A percentile compares a stretch with the other conserved stretches of the same genome.
phyloP scores from a whole-genome alignment of 2,797 vertebrate species.

The Microcaecilia unicolor region DNA sequence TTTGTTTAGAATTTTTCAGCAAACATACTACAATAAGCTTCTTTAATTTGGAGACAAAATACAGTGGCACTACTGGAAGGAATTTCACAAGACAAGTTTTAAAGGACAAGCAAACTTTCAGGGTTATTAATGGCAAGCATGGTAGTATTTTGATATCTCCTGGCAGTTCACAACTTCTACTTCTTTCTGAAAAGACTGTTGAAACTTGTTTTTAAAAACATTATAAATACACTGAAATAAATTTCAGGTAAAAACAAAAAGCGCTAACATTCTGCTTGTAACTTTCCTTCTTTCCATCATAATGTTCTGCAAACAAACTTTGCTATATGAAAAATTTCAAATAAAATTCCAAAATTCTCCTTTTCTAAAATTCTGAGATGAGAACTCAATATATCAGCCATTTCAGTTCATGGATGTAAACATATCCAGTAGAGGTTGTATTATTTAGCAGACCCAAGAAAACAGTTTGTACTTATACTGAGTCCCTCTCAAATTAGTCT shows the following conservation, averaged over 20 bases:
- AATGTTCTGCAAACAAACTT: constrained; percentile 51
- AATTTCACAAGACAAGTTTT: constrained; percentile 74
- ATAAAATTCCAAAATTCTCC: constrained; percentile 56
- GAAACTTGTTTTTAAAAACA: constrained; percentile 52
- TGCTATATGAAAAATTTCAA: constrained; percentile 42
- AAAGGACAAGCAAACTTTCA: constrained; percentile 78
- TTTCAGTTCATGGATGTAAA: constrained; percentile 44
- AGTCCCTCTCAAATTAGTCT: constrained; percentile 47
- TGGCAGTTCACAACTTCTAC: constrained; percentile 48
- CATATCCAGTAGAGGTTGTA: constrained; percentile 48
- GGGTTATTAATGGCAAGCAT: constrained; percentile 59
- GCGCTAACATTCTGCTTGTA: constrained; percentile 54
- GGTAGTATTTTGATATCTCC: constrained; percentile 53
- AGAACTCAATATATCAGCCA: constrained; percentile 39
- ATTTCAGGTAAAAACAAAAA: constrained; percentile 49
- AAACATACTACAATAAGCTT: constrained; percentile 84
- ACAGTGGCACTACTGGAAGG: constrained; percentile 90
- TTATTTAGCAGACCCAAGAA: constrained; percentile 53
- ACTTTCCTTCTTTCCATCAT: constrained; percentile 33
- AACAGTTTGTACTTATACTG: constrained; percentile 51
- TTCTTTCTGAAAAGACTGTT: constrained; percentile 54
- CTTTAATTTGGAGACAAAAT: constrained; percentile 88
- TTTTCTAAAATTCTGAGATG: constrained; percentile 40
- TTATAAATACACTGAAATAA: constrained; percentile 48
- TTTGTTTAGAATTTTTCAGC: constrained; percentile 80